Evolutionary conservation across 2,113 vertebrate species (phyloP), one percentile per base, ranked within the genome.

Genomic region (Strix uralensis): DNA sequence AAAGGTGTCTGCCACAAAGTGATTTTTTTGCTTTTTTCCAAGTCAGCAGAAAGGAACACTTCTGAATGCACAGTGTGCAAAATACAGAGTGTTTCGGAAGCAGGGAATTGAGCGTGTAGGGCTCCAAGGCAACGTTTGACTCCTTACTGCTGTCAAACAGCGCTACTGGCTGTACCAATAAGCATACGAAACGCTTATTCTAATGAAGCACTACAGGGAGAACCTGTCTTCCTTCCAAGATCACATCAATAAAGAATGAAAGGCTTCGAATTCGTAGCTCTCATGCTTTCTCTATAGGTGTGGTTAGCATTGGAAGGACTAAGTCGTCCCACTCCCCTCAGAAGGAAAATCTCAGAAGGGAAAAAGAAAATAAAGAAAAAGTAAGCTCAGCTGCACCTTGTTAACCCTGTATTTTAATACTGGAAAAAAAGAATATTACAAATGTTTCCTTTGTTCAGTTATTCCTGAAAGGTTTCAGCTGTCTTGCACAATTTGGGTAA

Each of bases 391-490:
- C 77, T 71, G 73, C 69, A 86, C 40, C 25, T 79, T 54, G 55
- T 54, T 81, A 88, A 65, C 23, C 21, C 40, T 65, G 23, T 14
- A 17, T 42, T 74, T 55, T 90, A 81, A 44, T 40, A 67, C 0
- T 8, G 22, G 7, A 30, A 20, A 46, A 36, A 80, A 67, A 55
- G 5, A 49, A 32, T 42, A 81, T 69, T 49, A 34, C 67, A 77
- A 90, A 9, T 18, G 25, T 78, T 80, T 71, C 73, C 49, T 51
- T 73, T 36, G 69, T 58, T 87, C 55, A 70, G 1, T 78, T 75
- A 4, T 66, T 95, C 94, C 95, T 89, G 78, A 91, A 94, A 94
- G 82, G 90, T 19, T 83, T 95, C 95, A 78, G 95, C 74, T 95
- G 79, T 38, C 75, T 78, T 59, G 59, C 74, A 72, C 81, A 70